Evolutionary conservation across 2,797 vertebrate genomes (phyloP).

Genomic region (Muscicapa comitata): DNA sequence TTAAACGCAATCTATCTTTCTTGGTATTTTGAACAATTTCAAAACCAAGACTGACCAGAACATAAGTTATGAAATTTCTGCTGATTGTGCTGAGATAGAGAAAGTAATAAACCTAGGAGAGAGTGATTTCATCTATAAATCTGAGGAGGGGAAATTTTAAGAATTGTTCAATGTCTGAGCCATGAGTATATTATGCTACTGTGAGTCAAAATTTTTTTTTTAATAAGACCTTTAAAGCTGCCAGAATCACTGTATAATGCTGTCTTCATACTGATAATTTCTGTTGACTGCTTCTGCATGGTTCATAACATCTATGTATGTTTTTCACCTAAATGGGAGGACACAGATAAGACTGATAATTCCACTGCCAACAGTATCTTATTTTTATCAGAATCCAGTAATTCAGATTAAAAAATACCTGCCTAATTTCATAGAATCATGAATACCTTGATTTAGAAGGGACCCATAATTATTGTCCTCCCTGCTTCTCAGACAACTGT

Average conservation of each 20-base stretch:
- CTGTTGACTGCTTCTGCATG: background rate
- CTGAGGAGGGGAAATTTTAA: background rate
- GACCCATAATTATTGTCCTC: background rate
- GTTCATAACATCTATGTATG: background rate
- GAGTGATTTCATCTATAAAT: background rate
- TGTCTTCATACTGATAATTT: background rate
- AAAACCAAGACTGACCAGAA: background rate
- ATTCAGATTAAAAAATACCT: background rate
- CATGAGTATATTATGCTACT: background rate
- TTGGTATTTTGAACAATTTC: background rate
- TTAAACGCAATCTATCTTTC: background rate
- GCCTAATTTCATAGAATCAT: background rate
- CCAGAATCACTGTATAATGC: background rate
- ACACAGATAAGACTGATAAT: background rate
- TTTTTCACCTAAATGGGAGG: background rate
- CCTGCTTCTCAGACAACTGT: background rate
- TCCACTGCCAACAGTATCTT: background rate
- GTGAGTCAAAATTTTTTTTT: background rate
- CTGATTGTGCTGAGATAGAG: background rate
- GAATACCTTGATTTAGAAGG: background rate
- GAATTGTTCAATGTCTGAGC: background rate
- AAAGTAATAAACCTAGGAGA: background rate
- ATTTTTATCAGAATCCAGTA: background rate
- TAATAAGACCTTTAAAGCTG: background rate
- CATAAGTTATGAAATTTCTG: background rate